Evolutionary conservation across 1,140 invertebrate genomes (phyloP), one percentile per base, ranked within the genome.

Genomic region (Arctopsyche grandis): DNA sequence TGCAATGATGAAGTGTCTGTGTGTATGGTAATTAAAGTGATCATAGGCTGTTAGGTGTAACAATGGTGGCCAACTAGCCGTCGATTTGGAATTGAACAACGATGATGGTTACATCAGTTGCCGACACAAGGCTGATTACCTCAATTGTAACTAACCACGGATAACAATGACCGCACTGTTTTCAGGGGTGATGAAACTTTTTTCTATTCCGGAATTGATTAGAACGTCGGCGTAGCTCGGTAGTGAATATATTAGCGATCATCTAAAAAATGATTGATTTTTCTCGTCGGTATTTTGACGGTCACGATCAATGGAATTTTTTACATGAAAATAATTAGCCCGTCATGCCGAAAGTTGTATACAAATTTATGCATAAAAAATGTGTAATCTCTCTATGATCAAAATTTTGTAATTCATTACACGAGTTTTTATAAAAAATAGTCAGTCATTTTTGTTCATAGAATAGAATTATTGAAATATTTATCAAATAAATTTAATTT

Each of bases 91-190:
- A 74, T 43, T 56, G 24, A 74, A 0, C 38, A 12, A 5, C 46
- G 43, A 38, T 74, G 48, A 74, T 48, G 71, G 26, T 74, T 46
- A 74, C 56, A 16, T 19, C 21, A 46, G 69, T 73, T 46, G 52
- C 71, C 44, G 71, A 74, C 46, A 73, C 69, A 74, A 74, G 71
- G 71, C 24, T 56, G 48, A 21, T 74, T 19, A 74, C 19, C 71
- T 74, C 71, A 63, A 76, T 58, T 63, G 58, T 48, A 75, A 56
- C 71, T 46, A 44, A 63, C 48, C 29, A 76, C 69, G 38, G 69
- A 71, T 76, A 60, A 63, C 16, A 63, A 74, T 38, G 29, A 38
- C 29, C 29, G 29, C 29, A 38, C 29, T 38, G 1, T 38, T 38
- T 1, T 1, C 16, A 52, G 43, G 21, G 14, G 24, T 69, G 21